Evolutionary conservation across 2,888 invertebrate species (phyloP).

Genomic region (Tipula confusa): DNA sequence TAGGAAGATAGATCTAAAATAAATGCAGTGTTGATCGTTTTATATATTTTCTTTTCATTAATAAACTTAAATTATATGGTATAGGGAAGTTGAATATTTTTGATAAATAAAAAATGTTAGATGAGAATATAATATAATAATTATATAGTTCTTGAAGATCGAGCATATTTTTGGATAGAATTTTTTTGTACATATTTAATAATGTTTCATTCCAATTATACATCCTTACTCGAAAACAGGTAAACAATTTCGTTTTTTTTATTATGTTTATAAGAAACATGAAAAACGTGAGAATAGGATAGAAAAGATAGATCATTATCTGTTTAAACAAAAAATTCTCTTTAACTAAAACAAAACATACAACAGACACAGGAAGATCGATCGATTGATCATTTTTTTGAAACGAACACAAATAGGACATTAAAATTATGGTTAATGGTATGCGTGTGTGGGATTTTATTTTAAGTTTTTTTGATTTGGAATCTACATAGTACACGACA

Average conservation of each 20-base stretch:
- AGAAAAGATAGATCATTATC: neutral
- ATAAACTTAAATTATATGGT: neutral
- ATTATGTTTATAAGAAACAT: neutral
- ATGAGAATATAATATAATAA: neutral
- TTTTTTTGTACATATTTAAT: neutral
- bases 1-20: neutral
- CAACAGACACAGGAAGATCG: conserved; percentile 3
- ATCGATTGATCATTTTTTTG: neutral
- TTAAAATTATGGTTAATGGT: neutral
- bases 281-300: neutral
- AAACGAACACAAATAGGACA: neutral
- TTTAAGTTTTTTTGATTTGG: too few species aligned
- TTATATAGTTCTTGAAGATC: neutral
- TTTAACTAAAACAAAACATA: neutral
- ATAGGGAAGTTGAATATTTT: neutral
- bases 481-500: neutral
- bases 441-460: neutral
- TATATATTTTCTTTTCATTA: neutral
- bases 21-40: conserved; percentile 3
- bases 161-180: neutral
- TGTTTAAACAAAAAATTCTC: neutral
- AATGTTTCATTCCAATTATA: neutral
- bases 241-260: neutral
- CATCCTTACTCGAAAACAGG: neutral
- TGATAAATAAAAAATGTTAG: neutral